Conservation (phyloP, 2,888 invertebrate genomes). For the Temnothorax unifasciatus region DNA sequence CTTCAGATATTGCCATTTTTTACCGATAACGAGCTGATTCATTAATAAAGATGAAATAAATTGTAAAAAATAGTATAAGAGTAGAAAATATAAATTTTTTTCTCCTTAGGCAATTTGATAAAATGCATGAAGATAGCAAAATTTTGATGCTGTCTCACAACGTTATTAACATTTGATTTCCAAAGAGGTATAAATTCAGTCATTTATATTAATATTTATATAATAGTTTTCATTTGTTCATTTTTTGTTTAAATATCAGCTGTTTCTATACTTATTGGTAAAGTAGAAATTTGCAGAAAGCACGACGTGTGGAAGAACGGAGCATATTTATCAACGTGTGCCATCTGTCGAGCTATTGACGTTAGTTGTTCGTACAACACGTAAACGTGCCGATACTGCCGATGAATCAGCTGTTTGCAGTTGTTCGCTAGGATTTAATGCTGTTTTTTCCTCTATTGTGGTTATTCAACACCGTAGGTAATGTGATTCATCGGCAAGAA, state of each 20-base stretch:
- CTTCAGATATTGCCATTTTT: not conserved
- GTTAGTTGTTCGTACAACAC: not conserved
- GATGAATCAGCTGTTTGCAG: not conserved
- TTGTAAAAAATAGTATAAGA: not conserved
- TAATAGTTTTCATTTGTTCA: not conserved
- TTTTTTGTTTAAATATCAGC: not conserved
- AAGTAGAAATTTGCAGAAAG: not conserved
- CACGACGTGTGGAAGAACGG: not conserved
- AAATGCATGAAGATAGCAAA: not conserved
- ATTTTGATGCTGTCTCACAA: too few relatives aligned
- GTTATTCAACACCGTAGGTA: not conserved
- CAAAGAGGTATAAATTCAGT: not conserved
- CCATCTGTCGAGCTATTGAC: not conserved
- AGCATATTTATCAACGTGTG: not conserved
- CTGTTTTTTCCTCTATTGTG: not conserved
- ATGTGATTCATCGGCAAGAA: not conserved
- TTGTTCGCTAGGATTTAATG: not conserved
- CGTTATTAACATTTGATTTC: not conserved
- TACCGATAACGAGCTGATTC: not conserved
- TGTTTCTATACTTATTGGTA: constrained; percentile 27
- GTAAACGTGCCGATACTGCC: too few relatives aligned
- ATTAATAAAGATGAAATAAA: not conserved
- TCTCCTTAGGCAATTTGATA: not conserved
- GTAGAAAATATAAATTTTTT: not conserved
- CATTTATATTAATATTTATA: not conserved